A percentile compares a stretch with the other conserved stretches of the same genome.
Conservation (phyloP, 2,797 vertebrate species). For the Champsocephalus esox region DNA sequence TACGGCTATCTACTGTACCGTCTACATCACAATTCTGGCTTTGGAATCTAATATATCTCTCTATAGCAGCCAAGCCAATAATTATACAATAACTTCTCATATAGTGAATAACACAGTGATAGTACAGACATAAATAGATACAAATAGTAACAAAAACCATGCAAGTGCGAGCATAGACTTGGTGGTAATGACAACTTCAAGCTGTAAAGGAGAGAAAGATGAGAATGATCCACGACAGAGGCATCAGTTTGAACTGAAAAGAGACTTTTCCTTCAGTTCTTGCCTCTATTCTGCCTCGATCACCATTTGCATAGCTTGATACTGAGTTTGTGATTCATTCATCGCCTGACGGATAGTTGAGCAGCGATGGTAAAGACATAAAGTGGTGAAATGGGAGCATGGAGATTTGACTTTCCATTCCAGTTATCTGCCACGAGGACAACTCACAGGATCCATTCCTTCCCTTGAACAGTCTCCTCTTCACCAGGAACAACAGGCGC, state of each 20-base stretch:
- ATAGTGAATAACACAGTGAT: slow-evolving; percentile 76
- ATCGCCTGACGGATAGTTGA: slow-evolving; percentile 11
- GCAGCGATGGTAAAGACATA: slow-evolving; percentile 29
- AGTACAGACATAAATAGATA: slow-evolving; percentile 76
- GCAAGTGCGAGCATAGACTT: slow-evolving; percentile 63
- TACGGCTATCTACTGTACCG: slow-evolving; percentile 38
- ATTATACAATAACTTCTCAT: slow-evolving; percentile 62
- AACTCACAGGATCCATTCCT: slow-evolving; percentile 41
- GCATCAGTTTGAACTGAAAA: slow-evolving; percentile 38
- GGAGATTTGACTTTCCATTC: slow-evolving; percentile 24
- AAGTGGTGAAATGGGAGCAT: slow-evolving; percentile 9
- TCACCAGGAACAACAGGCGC: slow-evolving; percentile 45
- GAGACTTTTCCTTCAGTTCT: slow-evolving; percentile 35
- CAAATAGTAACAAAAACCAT: slow-evolving; percentile 70
- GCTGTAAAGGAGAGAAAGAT: slow-evolving; percentile 28
- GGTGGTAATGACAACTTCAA: slow-evolving; percentile 41
- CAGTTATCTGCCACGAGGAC: slow-evolving; percentile 23
- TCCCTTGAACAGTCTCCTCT: slow-evolving; percentile 37
- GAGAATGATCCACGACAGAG: slow-evolving; percentile 7
- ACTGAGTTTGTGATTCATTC: slow-evolving; percentile 24
- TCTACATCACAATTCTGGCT: slow-evolving; percentile 67
- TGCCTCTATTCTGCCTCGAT: slow-evolving; percentile 19
- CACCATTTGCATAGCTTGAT: slow-evolving; percentile 6
- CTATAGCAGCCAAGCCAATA: slow-evolving; percentile 80
- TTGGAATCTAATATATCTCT: slow-evolving; percentile 76